phyloP scores from a whole-genome alignment of 2,888 invertebrate species.

The Apamea anceps region DNA sequence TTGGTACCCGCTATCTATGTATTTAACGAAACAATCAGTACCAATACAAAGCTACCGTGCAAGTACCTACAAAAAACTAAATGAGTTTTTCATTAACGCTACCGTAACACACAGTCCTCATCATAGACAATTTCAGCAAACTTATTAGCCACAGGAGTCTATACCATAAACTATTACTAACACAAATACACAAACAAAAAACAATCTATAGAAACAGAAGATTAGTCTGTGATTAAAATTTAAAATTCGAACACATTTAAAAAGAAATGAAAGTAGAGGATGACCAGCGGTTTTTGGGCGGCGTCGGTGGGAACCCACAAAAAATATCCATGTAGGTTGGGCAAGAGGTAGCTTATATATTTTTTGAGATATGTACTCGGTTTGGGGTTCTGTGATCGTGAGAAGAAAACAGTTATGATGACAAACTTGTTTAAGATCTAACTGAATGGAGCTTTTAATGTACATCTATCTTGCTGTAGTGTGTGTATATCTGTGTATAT shows the following conservation, averaged over 20 bases:
- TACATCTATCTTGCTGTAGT: not conserved
- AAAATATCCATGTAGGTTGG: slow-evolving; percentile 77
- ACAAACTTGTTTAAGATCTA: not conserved
- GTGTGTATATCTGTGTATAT: not conserved
- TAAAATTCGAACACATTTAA: slow-evolving; percentile 73
- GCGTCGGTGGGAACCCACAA: slow-evolving; percentile 72
- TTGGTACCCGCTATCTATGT: not conserved
- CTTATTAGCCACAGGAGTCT: slow-evolving; percentile 58
- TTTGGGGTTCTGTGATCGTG: slow-evolving; percentile 47
- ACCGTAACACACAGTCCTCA: slow-evolving; percentile 30
- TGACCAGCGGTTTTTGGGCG: slow-evolving; percentile 84
- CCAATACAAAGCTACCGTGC: slow-evolving; percentile 35
- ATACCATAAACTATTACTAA: slow-evolving; percentile 63
- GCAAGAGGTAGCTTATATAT: slow-evolving; percentile 72
- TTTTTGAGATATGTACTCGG: slow-evolving; percentile 46
- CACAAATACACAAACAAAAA: slow-evolving; percentile 72
- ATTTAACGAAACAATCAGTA: slow-evolving; percentile 34
- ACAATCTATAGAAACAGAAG: slow-evolving; percentile 84
- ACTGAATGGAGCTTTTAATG: not conserved
- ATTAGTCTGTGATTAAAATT: slow-evolving; percentile 88
- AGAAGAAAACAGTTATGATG: not conserved
- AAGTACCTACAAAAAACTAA: slow-evolving; percentile 36
- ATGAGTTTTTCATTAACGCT: slow-evolving; percentile 53
- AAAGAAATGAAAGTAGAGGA: slow-evolving; percentile 75
- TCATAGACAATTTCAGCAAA: slow-evolving; percentile 57